Evolutionary conservation across 1,140 invertebrate species (phyloP).

Genomic region (Orchesella cincta): DNA sequence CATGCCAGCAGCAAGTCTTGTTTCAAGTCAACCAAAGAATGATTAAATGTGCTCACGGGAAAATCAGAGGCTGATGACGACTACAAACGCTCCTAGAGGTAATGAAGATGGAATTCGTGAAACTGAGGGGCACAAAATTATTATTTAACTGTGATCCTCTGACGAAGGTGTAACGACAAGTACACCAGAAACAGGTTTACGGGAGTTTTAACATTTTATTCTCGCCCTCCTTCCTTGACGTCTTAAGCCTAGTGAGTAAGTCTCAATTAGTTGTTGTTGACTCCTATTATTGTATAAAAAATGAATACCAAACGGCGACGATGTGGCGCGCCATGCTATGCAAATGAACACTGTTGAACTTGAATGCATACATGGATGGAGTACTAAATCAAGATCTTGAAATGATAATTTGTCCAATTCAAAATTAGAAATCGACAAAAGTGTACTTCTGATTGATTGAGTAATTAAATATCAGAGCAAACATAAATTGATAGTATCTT

Average conservation of each 20-base stretch:
- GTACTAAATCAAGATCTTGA: too few species aligned
- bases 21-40: neutral
- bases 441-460: too few species aligned
- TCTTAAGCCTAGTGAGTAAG: neutral
- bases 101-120: neutral
- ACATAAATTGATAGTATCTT: too few species aligned
- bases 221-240: conserved; percentile 13
- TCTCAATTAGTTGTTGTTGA: neutral
- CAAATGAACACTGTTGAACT: too few species aligned
- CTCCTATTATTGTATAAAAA: neutral
- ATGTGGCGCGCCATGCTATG: neutral
- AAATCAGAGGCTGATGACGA: neutral
- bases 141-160: neutral
- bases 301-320: neutral
- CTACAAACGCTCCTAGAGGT: neutral
- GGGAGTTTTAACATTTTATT: conserved; percentile 12
- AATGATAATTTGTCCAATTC: too few species aligned
- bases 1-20: neutral
- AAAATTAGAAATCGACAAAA: too few species aligned
- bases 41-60: neutral
- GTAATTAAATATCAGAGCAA: too few species aligned
- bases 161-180: neutral
- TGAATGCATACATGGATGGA: too few species aligned
- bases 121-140: neutral
- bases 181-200: neutral